These are phyloP conservation scores for Anaspis maculata DNA, from an alignment of 2,888 invertebrate genomes.

Conservation along the genomic window DNA sequence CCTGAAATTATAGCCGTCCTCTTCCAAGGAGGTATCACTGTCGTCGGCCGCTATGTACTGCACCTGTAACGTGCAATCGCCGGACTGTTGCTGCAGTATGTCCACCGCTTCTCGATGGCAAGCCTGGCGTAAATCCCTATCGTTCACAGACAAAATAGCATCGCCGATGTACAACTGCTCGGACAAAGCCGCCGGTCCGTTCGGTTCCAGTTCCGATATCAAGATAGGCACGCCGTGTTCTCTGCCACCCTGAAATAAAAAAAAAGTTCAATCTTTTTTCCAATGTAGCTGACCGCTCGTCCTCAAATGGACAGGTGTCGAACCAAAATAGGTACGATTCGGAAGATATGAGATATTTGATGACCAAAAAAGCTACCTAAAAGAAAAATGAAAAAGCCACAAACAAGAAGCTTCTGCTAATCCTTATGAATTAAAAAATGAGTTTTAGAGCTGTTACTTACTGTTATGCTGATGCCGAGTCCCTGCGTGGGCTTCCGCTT, in stretches of 20 bases:
- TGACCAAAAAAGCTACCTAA: not conserved
- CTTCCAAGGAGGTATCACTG: constrained; percentile 58
- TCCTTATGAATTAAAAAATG: no score
- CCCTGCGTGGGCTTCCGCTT: constrained; percentile 68
- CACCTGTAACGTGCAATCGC: constrained; percentile 67
- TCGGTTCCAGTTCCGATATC: constrained; percentile 71
- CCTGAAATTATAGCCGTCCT: constrained; percentile 49
- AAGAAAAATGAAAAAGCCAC: not conserved
- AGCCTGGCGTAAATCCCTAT: constrained; percentile 65
- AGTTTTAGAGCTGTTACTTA: no score
- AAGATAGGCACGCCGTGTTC: constrained; percentile 82
- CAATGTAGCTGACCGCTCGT: no score
- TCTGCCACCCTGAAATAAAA: constrained; percentile 71
- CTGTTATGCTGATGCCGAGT: constrained; percentile 78
- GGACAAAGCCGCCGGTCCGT: constrained; percentile 69
- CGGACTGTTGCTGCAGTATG: constrained; percentile 68
- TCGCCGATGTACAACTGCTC: constrained; percentile 73
- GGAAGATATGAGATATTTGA: not conserved
- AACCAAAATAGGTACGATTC: no score
- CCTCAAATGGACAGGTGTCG: no score
- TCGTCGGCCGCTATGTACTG: constrained; percentile 64
- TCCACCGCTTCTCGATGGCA: constrained; percentile 77
- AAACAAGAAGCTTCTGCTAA: no score
- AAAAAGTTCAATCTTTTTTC: constrained; percentile 10
- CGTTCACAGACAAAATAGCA: constrained; percentile 75